Evolutionary conservation across 1,140 invertebrate genomes (phyloP).

Genomic region (Daktulosphaira vitifoliae): DNA sequence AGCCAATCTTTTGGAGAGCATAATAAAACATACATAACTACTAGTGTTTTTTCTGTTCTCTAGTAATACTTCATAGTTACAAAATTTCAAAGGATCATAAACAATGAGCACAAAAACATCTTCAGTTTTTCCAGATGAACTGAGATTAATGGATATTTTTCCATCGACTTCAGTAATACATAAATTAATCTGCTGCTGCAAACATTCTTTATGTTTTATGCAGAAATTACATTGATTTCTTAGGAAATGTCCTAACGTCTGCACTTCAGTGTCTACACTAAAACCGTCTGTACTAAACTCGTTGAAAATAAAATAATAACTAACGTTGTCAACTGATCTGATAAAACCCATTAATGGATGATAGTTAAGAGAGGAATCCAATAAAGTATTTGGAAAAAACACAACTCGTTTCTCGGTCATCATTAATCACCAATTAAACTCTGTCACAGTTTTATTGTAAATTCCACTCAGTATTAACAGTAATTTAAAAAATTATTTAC

Average conservation of each 20-base stretch:
- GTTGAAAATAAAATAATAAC: constrained; percentile 9
- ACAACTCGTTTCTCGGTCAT: constrained; percentile 12
- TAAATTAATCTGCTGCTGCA: background rate
- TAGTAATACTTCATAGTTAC: background rate
- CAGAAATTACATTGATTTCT: background rate
- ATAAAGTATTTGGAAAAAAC: constrained; percentile 9
- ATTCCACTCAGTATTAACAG: no score
- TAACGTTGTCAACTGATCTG: background rate
- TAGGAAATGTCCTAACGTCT: constrained; percentile 10
- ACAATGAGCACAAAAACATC: constrained; percentile 5
- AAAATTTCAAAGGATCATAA: constrained; percentile 4
- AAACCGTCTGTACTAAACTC: background rate
- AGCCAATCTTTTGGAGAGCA: constrained; percentile 5
- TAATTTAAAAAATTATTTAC: no score
- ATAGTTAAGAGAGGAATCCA: background rate
- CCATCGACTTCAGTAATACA: constrained; percentile 22
- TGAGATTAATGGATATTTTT: background rate
- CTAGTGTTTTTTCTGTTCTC: background rate
- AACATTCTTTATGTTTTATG: background rate
- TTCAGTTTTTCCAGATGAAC: no score
- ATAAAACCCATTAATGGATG: background rate
- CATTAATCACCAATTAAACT: no score
- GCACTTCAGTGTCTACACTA: background rate
- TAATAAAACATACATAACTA: constrained; percentile 12
- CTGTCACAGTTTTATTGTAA: no score